A percentile compares a stretch with the other conserved stretches of the same genome.
These are phyloP conservation scores for Aegotheles bennettii DNA, from an alignment of 2,113 vertebrate species.

Conservation along the genomic window DNA sequence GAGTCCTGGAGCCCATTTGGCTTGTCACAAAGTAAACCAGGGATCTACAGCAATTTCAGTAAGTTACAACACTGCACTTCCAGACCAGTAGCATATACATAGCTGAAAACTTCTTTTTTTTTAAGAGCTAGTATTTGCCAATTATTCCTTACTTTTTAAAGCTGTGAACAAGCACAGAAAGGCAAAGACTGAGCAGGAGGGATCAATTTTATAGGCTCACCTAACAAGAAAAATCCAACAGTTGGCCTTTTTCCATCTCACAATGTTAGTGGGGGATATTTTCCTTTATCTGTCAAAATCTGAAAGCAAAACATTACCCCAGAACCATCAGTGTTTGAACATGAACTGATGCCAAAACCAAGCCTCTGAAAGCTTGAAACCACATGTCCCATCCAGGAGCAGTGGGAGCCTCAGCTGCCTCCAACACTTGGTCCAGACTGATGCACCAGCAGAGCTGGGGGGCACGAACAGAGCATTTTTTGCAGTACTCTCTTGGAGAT, in stretches of 20 bases:
- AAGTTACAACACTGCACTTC: conserved; percentile 17
- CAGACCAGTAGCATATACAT: neutral
- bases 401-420: neutral
- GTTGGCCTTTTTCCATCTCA: conserved; percentile 8
- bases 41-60: conserved; percentile 61
- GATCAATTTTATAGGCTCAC: neutral
- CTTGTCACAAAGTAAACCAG: conserved; percentile 61
- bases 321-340: neutral
- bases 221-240: neutral
- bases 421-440: accelerated
- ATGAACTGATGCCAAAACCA: neutral
- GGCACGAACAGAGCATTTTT: neutral
- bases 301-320: conserved; percentile 34
- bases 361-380: neutral
- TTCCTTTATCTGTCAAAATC: neutral
- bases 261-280: neutral
- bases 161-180: neutral
- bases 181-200: neutral
- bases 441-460: accelerated
- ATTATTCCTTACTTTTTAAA: conserved; percentile 40
- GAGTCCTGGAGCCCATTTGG: conserved; percentile 67
- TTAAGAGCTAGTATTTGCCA: neutral
- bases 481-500: neutral
- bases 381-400: neutral
- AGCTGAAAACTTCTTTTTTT: conserved; percentile 8